Conservation (phyloP, 2,888 invertebrate genomes). For the Agrilus mali region DNA sequence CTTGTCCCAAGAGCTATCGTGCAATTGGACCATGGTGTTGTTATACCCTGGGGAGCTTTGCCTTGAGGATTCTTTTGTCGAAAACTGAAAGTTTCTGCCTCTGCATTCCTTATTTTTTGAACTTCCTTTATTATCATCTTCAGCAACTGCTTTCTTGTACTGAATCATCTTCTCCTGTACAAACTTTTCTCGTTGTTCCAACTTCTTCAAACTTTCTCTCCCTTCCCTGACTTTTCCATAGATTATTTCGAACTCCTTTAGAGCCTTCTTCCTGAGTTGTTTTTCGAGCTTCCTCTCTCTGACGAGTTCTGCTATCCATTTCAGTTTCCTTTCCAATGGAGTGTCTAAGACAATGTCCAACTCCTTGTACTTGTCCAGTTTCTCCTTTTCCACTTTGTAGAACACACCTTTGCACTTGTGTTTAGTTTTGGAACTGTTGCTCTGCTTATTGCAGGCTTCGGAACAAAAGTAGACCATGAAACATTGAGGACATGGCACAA, state of each 20-base stretch:
- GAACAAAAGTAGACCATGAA: conserved; percentile 27
- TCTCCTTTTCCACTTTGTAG: conserved; percentile 11
- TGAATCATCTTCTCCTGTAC: not conserved
- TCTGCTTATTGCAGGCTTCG: conserved; percentile 22
- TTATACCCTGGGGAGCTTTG: too few species aligned
- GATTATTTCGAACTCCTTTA: not conserved
- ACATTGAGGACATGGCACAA: conserved; percentile 26
- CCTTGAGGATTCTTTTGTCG: too few species aligned
- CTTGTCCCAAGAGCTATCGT: too few species aligned
- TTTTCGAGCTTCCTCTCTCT: too few species aligned
- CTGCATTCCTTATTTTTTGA: too few species aligned
- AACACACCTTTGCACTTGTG: conserved; percentile 16
- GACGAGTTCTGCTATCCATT: too few species aligned
- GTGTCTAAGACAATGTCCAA: too few species aligned
- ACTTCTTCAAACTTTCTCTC: not conserved
- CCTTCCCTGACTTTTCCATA: not conserved
- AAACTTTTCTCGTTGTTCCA: not conserved
- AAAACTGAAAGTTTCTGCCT: too few species aligned
- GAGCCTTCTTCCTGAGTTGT: not conserved
- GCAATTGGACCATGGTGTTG: too few species aligned
- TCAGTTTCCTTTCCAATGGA: too few species aligned
- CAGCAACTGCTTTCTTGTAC: too few species aligned
- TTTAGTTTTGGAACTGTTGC: conserved; percentile 14
- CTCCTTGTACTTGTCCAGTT: not conserved
- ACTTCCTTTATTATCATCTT: too few species aligned